Conservation (phyloP, 2,797 vertebrate species). For the Danio kyathit region DNA sequence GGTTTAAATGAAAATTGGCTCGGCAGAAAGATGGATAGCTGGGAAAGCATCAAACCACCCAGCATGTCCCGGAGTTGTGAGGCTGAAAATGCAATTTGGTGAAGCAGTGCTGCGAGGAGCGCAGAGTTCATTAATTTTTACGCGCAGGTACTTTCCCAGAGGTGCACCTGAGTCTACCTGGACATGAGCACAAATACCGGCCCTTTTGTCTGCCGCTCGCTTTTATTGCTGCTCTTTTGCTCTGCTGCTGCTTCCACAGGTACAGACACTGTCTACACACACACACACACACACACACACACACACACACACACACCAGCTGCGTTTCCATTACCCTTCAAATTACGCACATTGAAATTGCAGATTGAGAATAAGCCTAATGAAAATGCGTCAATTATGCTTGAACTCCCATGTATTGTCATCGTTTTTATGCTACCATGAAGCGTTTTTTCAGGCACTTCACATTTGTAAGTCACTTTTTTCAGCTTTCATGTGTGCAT, state of each 20-base stretch:
- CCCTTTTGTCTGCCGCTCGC: slow-evolving; percentile 20
- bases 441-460: too few species aligned
- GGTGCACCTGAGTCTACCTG: slow-evolving; percentile 86
- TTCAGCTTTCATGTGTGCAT: too few species aligned
- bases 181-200: slow-evolving; percentile 83
- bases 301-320: neutral
- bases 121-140: slow-evolving; percentile 98
- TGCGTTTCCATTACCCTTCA: too few species aligned
- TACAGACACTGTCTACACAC: neutral
- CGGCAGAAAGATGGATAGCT: slow-evolving; percentile 90
- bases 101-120: slow-evolving; percentile 82
- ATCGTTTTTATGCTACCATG: too few species aligned
- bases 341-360: too few species aligned
- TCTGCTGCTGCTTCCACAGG: slow-evolving; percentile 1
- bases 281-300: neutral
- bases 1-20: slow-evolving; percentile 95
- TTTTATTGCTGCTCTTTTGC: slow-evolving; percentile 29
- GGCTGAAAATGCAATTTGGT: slow-evolving; percentile 90
- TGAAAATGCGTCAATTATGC: too few species aligned
- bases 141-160: slow-evolving; percentile 89
- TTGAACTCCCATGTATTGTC: too few species aligned
- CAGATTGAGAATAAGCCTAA: too few species aligned
- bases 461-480: too few species aligned
- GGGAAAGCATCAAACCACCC: slow-evolving; percentile 88
- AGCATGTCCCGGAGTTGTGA: slow-evolving; percentile 89